Evolutionary conservation across 2,888 invertebrate species (phyloP), one percentile per base, ranked within the genome.

Genomic region (Pristionchus maxplancki): DNA sequence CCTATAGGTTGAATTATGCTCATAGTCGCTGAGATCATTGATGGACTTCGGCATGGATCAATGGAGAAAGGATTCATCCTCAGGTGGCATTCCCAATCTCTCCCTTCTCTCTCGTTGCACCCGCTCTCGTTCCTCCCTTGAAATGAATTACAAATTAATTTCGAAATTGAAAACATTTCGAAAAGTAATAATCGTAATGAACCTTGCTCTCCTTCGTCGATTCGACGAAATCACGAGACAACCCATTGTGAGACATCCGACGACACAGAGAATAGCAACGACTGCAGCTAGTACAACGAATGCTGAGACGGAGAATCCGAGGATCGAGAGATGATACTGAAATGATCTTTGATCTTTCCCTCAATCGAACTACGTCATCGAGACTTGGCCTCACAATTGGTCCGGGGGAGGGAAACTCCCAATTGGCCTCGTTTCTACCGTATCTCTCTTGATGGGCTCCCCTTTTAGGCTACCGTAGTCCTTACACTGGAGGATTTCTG

Each of bases 151-250:
- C 1, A 9, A 17, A 48, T 48, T 28, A 24, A 20, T 5, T 28
- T 28, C 20, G 37, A 78, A 28, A 78, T 11, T n/a, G 9, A 28
- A 44, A 4, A 11, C 13, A 8, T 15, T 4, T 74, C 24, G 74
- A 78, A 71, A 15, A 2, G 71, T 11, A 15, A 31, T 71, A 20
- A 20, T 58, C 58, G 58, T 53, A 44, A 28, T 31, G 28, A 50
- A 87, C 34, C 44, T 71, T 13, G 40, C 28, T 34, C n/a, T 24
- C n/a, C 13, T 24, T 28, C 62, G 31, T 34, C 44, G 31, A 5
- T 88, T 58, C 28, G 78, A 34, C 44, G 74, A 50, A 17, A 74
- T 37, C 13, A 74, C 50, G 40, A 88, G 81, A 15, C 81, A 71
- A 17, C 28, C 40, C 40, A 88, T 58, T 0, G 71, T 71, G 9